Conservation (phyloP, 2,888 invertebrate genomes). For the Orthosia gracilis region DNA sequence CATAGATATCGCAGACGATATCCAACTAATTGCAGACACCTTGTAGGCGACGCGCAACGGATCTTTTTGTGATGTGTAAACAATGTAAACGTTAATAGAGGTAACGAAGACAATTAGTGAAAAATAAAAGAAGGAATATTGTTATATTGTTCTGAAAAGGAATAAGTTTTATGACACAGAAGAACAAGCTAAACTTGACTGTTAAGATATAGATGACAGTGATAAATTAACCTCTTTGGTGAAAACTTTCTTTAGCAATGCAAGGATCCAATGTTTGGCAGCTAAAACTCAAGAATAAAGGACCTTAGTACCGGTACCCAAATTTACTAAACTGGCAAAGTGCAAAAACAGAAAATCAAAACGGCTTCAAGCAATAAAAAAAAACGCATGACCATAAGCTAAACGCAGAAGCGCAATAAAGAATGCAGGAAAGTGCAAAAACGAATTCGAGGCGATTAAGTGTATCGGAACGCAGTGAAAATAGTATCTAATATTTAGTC, state of each 20-base stretch:
- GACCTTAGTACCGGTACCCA: too few relatives aligned
- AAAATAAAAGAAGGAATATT: not conserved
- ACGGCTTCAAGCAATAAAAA: not conserved
- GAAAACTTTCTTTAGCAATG: not conserved
- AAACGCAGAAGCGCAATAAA: slow-evolving; percentile 26
- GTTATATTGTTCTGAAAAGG: not conserved
- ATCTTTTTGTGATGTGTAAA: slow-evolving; percentile 46
- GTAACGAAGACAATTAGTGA: slow-evolving; percentile 12
- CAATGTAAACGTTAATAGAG: slow-evolving; percentile 39
- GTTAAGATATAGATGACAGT: not conserved
- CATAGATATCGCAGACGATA: slow-evolving; percentile 52
- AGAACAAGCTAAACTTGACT: not conserved
- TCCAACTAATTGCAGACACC: slow-evolving; percentile 76
- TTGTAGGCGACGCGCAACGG: slow-evolving; percentile 62
- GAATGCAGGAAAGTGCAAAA: slow-evolving; percentile 52
- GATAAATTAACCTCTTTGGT: not conserved
- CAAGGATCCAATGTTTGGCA: not conserved
- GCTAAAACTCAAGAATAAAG: not conserved
- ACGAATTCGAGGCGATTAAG: slow-evolving; percentile 63
- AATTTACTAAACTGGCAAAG: not conserved
- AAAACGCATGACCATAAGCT: slow-evolving; percentile 10
- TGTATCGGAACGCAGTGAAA: slow-evolving; percentile 69
- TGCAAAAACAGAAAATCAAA: not conserved
- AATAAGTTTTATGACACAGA: not conserved
- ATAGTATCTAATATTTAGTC: slow-evolving; percentile 74